These are phyloP conservation scores for Callaeas wilsoni DNA, from an alignment of 2,113 vertebrate species.

Conservation along the genomic window DNA sequence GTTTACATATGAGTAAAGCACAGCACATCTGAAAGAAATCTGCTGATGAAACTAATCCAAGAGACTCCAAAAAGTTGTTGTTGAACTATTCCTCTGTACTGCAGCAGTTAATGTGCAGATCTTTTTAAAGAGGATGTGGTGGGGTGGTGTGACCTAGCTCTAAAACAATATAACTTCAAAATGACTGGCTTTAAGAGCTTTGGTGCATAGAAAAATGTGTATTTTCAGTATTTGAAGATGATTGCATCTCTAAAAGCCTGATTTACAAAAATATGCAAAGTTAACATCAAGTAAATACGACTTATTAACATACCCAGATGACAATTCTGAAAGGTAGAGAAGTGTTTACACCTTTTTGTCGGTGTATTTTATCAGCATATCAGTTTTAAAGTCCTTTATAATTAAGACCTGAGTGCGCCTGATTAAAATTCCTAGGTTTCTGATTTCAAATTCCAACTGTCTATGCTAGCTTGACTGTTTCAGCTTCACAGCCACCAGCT, in stretches of 20 bases:
- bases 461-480: background rate
- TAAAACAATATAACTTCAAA: background rate
- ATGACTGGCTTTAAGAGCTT: background rate
- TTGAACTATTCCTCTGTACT: background rate
- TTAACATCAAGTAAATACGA: background rate
- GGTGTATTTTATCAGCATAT: background rate
- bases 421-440: background rate
- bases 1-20: background rate
- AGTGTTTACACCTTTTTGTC: background rate
- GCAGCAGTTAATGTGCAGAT: background rate
- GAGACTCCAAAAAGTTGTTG: background rate
- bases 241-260: background rate
- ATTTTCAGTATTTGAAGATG: background rate
- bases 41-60: background rate
- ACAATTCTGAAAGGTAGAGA: background rate
- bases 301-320: background rate
- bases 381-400: background rate
- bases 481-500: background rate
- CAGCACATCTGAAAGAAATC: background rate
- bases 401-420: background rate
- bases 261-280: background rate
- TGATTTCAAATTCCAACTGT: background rate
- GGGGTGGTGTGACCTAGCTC: background rate
- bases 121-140: background rate
- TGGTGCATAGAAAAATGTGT: background rate